phyloP scores from a whole-genome alignment of 2,888 invertebrate species.

The Hypomecis atomaria region DNA sequence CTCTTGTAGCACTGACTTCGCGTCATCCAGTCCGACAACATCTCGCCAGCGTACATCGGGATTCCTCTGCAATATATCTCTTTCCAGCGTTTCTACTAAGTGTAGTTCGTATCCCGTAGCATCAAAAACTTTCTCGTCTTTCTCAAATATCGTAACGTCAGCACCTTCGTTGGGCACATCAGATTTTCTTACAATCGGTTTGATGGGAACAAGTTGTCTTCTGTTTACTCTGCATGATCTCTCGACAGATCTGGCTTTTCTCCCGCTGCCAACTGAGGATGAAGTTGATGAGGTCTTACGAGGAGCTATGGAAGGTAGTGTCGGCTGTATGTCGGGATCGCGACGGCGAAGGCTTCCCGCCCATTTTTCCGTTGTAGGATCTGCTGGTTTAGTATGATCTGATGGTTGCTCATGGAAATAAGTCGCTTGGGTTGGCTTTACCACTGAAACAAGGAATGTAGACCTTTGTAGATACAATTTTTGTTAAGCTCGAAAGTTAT shows the following conservation, averaged over 20 bases:
- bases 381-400: conserved; percentile 66
- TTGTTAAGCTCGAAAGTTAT: neutral
- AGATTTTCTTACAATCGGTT: conserved; percentile 64
- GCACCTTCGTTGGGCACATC: conserved; percentile 68
- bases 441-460: conserved; percentile 62
- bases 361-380: conserved; percentile 87
- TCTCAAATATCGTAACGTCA: conserved; percentile 68
- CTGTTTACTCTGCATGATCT: conserved; percentile 61
- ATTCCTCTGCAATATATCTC: conserved; percentile 93
- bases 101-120: conserved; percentile 89
- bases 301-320: conserved; percentile 85
- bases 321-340: conserved; percentile 87
- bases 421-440: conserved; percentile 68
- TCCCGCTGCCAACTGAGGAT: conserved; percentile 66
- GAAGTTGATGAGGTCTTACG: conserved; percentile 82
- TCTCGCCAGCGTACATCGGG: conserved; percentile 93
- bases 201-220: conserved; percentile 68
- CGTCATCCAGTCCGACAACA: conserved; percentile 90
- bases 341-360: conserved; percentile 87
- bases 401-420: conserved; percentile 59
- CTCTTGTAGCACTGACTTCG: conserved; percentile 91
- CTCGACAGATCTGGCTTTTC: conserved; percentile 78
- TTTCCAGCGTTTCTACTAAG: conserved; percentile 92
- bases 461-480: conserved; percentile 22
- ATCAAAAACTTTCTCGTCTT: conserved; percentile 84